Percentiles rank a stretch among this genome's conserved stretches.
Conservation (phyloP, 2,888 invertebrate species). For the Hirtodrosophila trivittata region DNA sequence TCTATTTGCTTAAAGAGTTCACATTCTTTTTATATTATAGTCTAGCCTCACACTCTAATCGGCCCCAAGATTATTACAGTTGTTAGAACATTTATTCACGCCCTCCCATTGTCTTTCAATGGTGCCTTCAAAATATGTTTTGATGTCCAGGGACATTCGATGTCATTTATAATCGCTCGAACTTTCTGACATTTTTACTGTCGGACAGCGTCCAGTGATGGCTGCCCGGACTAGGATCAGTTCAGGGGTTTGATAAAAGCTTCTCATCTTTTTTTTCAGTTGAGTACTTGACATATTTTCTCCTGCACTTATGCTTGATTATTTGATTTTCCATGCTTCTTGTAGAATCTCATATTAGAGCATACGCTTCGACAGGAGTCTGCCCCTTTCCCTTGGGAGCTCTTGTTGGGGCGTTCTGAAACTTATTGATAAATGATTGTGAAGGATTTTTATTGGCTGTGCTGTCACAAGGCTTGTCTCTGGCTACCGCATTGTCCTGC, state of each 20-base stretch:
- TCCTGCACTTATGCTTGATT: slow-evolving; percentile 45
- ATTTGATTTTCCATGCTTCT: slow-evolving; percentile 59
- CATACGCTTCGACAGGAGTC: too few relatives aligned
- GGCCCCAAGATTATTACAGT: too few relatives aligned
- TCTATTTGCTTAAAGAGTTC: too few relatives aligned
- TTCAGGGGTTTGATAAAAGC: slow-evolving; percentile 23
- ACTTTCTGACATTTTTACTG: slow-evolving; percentile 75
- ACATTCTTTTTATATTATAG: too few relatives aligned
- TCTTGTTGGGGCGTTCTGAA: slow-evolving; percentile 17
- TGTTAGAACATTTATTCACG: too few relatives aligned
- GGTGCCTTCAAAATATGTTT: slow-evolving; percentile 21
- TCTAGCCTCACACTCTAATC: too few relatives aligned
- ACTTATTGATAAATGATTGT: slow-evolving; percentile 79
- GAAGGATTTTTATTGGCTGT: slow-evolving; percentile 68
- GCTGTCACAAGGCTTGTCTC: slow-evolving; percentile 61
- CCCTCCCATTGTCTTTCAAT: background rate
- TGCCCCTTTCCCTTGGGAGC: background rate
- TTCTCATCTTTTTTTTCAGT: slow-evolving; percentile 13
- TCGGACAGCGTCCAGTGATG: slow-evolving; percentile 46
- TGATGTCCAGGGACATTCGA: slow-evolving; percentile 42
- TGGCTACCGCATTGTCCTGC: slow-evolving; percentile 3
- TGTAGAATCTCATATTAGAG: slow-evolving; percentile 19
- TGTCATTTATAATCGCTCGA: slow-evolving; percentile 78
- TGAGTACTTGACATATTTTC: slow-evolving; percentile 53
- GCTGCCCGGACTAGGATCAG: slow-evolving; percentile 22